Percentiles rank a stretch among this genome's conserved stretches.
Evolutionary conservation across 2,888 invertebrate species (phyloP).

Genomic region (Epinotia brunnichana): DNA sequence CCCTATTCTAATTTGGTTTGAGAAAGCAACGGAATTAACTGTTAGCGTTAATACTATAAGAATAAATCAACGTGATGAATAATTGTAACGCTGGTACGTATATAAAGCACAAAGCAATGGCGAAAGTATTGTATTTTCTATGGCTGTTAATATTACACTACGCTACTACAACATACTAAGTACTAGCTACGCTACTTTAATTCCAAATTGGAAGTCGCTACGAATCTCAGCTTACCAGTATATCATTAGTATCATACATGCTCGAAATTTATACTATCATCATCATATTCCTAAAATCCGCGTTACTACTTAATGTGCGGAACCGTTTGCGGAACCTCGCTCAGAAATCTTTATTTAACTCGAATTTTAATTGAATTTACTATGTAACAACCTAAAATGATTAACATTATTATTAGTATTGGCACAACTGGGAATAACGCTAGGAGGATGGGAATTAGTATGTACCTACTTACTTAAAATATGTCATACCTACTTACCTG

Average conservation of each 20-base stretch:
- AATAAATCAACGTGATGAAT: slow-evolving; percentile 3
- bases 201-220: not conserved
- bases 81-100: not conserved
- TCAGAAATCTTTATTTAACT: too few species aligned
- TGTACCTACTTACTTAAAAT: too few species aligned
- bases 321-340: not conserved
- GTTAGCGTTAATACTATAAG: slow-evolving; percentile 8
- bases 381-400: too few species aligned
- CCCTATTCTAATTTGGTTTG: slow-evolving; percentile 41
- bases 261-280: too few species aligned
- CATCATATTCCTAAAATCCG: not conserved
- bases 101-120: not conserved
- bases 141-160: not conserved
- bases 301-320: not conserved
- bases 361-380: too few species aligned
- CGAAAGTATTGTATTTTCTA: not conserved
- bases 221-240: not conserved
- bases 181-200: not conserved
- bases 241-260: too few species aligned
- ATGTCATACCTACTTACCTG: too few species aligned
- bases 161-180: not conserved
- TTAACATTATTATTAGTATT: too few species aligned
- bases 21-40: slow-evolving; percentile 15
- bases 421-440: too few species aligned
- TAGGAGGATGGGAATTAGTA: too few species aligned